phyloP scores from a whole-genome alignment of 2,113 vertebrate species.

The Anseranas semipalmata region DNA sequence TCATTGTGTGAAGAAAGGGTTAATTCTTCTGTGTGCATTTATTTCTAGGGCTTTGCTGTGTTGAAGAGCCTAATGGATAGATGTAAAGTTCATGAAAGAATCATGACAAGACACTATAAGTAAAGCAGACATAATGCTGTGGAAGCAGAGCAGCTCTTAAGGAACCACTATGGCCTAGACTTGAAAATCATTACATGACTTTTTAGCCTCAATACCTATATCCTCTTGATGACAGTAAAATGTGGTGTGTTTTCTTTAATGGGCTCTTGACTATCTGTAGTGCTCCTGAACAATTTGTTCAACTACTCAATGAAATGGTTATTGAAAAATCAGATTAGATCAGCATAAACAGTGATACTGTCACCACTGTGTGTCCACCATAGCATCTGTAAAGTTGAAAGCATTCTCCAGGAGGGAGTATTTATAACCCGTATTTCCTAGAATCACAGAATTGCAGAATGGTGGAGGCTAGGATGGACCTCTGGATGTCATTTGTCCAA shows the following conservation, averaged over 20 bases:
- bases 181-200: constrained; percentile 27
- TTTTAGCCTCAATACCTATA: constrained; percentile 1
- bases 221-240: constrained; percentile 29
- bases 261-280: constrained; percentile 2
- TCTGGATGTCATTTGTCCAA: neutral
- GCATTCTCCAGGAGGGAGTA: neutral
- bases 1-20: neutral
- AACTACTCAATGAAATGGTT: neutral
- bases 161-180: neutral
- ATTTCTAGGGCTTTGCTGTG: neutral
- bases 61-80: neutral
- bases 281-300: neutral
- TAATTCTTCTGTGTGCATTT: neutral
- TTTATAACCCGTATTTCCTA: neutral
- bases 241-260: constrained; percentile 20
- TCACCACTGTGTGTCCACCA: neutral
- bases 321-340: constrained; percentile 1
- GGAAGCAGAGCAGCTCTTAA: neutral
- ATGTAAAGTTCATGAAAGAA: constrained; percentile 38
- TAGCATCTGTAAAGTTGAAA: neutral
- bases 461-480: neutral
- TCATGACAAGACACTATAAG: neutral
- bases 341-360: neutral
- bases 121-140: neutral
- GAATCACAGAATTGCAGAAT: neutral